Base-by-base conservation (phyloP, 2,797 vertebrate genomes). In the Agapornis canus region DNA sequence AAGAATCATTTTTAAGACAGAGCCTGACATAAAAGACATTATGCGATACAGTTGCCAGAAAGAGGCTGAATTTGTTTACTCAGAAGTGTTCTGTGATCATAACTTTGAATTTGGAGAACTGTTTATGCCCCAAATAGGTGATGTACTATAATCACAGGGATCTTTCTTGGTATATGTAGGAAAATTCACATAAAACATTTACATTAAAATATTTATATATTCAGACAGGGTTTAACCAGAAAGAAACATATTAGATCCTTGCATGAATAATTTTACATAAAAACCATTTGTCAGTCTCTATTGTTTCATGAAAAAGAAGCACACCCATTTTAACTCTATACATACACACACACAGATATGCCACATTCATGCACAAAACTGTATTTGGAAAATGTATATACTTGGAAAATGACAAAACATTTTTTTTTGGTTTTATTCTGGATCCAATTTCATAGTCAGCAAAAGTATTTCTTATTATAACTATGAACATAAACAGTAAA, bases 31-130 rank as follows among this genome's bases (percentile, higher is more conserved):
- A 90, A 90, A 89, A 89, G 47, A 79, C 54, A 76, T 90, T 86
- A 54, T 76, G 60, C 19, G 75, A 70, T 73, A 76, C 5, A 32
- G 39, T 31, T 93, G 68, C 56, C 54, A 87, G 75, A 94, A 90
- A 87, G 60, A 96, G 71, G 59, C 75, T 94, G 86, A 73, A 82
- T 93, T 86, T 94, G 83, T 93, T 96, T 86, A 89, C 14, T 11
- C 57, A 83, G 52, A 92, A 93, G 61, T 32, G 52, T 75, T 92
- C 76, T 92, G 21, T 54, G 57, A 69, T 92, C 66, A 72, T 94
- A 92, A 94, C n/a, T 90, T 86, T 95, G 84, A 91, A 92, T 92
- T 47, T 92, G 83, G 86, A 57, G 78, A 93, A 93, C 16, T 37
- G 48, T 47, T 91, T 93, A 15, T 69, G 61, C 70, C 80, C 69